These are phyloP conservation scores for Sycon ciliatum DNA, from an alignment of 37 sponge, comb jelly and placozoan species.

Conservation along the genomic window DNA sequence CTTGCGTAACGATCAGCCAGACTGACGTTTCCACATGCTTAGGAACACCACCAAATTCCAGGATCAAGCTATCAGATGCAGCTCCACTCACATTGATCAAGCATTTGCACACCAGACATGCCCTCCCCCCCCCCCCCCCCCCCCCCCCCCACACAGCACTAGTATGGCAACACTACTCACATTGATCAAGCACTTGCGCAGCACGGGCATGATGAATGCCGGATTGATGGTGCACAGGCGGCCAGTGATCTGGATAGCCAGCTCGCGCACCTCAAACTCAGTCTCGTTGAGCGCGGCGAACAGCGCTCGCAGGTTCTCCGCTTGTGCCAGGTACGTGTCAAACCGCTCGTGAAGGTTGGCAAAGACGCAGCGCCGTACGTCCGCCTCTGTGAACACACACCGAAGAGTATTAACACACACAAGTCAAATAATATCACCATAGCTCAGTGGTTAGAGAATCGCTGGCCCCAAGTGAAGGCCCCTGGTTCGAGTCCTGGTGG, in stretches of 20 bases:
- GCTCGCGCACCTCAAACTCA: constrained; percentile 67
- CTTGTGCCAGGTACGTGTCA: constrained; percentile 81
- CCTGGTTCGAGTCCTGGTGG: too few species aligned
- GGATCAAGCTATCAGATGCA: too few species aligned
- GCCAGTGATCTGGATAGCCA: constrained; percentile 77
- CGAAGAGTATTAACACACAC: too few species aligned
- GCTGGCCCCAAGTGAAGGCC: too few species aligned
- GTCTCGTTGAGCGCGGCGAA: constrained; percentile 85
- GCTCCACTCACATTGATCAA: constrained; percentile 48
- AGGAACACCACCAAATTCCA: too few species aligned
- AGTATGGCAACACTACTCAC: constrained; percentile 11
- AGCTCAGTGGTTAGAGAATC: too few species aligned
- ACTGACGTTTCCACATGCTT: too few species aligned
- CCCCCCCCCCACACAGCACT: too few species aligned
- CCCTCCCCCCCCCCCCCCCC: too few species aligned
- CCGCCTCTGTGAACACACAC: constrained; percentile 68
- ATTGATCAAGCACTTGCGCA: constrained; percentile 74
- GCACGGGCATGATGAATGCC: constrained; percentile 86
- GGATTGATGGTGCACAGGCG: constrained; percentile 86
- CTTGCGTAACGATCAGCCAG: too few species aligned
- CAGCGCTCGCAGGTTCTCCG: constrained; percentile 65
- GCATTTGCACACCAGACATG: constrained; percentile 70
- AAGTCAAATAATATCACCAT: too few species aligned
- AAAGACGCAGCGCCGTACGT: constrained; percentile 66
- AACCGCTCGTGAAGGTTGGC: constrained; percentile 52